These are phyloP conservation scores for Alligator mississippiensis DNA, from an alignment of 2,113 vertebrate genomes.

Conservation along the genomic window DNA sequence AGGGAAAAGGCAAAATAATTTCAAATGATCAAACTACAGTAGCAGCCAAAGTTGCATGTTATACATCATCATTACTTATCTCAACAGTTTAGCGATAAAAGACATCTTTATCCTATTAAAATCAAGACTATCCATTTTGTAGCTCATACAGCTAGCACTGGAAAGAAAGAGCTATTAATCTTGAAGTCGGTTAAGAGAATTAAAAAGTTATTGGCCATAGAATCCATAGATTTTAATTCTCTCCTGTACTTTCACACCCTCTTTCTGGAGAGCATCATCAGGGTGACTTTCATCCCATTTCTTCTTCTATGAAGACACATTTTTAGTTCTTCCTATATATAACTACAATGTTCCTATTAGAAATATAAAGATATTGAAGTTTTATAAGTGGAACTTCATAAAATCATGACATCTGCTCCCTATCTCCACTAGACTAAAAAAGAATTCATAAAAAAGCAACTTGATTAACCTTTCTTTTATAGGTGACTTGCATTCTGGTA, in stretches of 20 bases:
- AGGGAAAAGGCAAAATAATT: neutral
- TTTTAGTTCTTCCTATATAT: neutral
- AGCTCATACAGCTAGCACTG: neutral
- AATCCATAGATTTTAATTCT: neutral
- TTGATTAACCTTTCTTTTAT: neutral
- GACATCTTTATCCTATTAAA: neutral
- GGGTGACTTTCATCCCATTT: neutral
- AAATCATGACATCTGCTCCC: neutral
- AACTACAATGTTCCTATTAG: neutral
- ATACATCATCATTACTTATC: neutral
- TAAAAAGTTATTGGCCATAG: neutral
- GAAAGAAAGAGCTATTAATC: neutral
- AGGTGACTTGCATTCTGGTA: neutral
- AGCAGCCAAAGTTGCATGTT: rapidly evolving
- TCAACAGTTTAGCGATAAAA: neutral
- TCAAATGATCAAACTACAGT: neutral
- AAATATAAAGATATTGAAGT: neutral
- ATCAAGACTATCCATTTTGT: neutral
- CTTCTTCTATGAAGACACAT: neutral
- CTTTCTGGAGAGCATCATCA: neutral
- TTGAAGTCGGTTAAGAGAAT: neutral
- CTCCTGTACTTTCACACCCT: neutral
- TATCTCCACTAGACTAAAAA: neutral
- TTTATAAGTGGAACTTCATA: neutral
- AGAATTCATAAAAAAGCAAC: neutral